Conservation (phyloP, 92 coral and sea anemone genomes). For the Epizoanthus stellaris region DNA sequence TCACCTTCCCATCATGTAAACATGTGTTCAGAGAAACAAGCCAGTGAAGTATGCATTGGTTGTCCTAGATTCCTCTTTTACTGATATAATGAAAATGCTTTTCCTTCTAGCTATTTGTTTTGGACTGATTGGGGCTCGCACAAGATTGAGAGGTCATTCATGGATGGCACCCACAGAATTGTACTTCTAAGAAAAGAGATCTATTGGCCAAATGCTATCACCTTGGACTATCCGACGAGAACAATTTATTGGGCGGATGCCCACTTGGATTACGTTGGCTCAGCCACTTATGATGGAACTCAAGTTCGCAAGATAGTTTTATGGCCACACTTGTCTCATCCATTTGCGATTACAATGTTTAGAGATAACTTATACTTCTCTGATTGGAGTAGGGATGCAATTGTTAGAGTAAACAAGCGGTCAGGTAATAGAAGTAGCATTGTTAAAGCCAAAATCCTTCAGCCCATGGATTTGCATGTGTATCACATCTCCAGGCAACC, state of each 20-base stretch:
- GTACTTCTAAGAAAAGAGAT: constrained; percentile 53
- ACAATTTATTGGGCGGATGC: constrained; percentile 94
- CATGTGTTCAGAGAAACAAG: too few relatives aligned
- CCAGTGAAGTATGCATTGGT: too few relatives aligned
- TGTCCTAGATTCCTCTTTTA: background rate
- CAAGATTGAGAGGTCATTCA: constrained; percentile 84
- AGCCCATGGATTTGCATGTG: constrained; percentile 90
- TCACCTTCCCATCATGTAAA: too few relatives aligned
- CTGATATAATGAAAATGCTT: background rate
- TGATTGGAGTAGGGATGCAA: constrained; percentile 85
- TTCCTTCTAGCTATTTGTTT: constrained; percentile 75
- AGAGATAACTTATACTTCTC: constrained; percentile 78
- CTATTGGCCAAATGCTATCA: constrained; percentile 86
- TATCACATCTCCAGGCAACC: constrained; percentile 89
- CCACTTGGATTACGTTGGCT: constrained; percentile 63
- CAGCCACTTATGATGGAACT: constrained; percentile 77
- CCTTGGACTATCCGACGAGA: constrained; percentile 84
- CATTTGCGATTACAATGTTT: constrained; percentile 88
- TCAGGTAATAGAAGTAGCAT: constrained; percentile 62
- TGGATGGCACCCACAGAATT: constrained; percentile 85
- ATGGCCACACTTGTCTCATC: constrained; percentile 76
- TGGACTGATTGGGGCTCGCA: constrained; percentile 96
- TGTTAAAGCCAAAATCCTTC: constrained; percentile 52
- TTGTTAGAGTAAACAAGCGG: constrained; percentile 79
- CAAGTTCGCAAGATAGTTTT: constrained; percentile 64